Base-by-base conservation (phyloP, 2,888 invertebrate genomes). In the Molorchus minor region DNA sequence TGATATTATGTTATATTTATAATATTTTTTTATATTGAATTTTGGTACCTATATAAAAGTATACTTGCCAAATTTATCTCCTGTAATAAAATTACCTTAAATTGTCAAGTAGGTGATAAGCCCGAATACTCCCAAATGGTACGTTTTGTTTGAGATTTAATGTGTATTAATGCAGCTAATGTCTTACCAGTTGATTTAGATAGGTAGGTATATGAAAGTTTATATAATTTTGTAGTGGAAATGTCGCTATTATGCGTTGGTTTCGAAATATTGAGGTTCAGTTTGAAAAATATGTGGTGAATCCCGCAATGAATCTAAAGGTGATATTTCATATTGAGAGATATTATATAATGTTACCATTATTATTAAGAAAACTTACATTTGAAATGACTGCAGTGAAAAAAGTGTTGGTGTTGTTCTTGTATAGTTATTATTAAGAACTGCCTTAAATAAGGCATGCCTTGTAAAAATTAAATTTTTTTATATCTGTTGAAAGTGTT, bases 401-500 rank as follows among this genome's bases (percentile, higher is more conserved):
- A 33, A 33, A 33, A 62, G 58, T 68, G 69, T 70, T 64, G 61
- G 62, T 64, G 62, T 64, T 66, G 62, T 64, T 67, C 65, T 67
- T 62, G 56, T 51, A 57, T 54, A 58, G 60, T 58, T n/a, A 65
- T 68, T 67, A n/a, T n/a, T 66, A 70, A 71, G 68, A 74, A 73
- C 70, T 74, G 78, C 78, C 78, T 77, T 76, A 69, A 66, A n/a
- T n/a, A n/a, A 56, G 76, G 77, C 76, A 74, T 75, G 77, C 77
- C 77, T 77, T 77, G 76, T 71, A 74, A 72, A 74, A 71, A 67
- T 73, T 72, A 71, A 72, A 75, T 73, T 70, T 74, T 71, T 74
- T 77, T 77, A 76, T 76, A 76, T 75, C 69, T 75, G 71, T 75
- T 74, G 67, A 64, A 62, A 63, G 65, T 56, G 62, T 61, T 64